Percentiles rank a stretch among this genome's conserved stretches.
phyloP scores from a whole-genome alignment of 1,140 invertebrate genomes.

The Drosophila miranda region DNA sequence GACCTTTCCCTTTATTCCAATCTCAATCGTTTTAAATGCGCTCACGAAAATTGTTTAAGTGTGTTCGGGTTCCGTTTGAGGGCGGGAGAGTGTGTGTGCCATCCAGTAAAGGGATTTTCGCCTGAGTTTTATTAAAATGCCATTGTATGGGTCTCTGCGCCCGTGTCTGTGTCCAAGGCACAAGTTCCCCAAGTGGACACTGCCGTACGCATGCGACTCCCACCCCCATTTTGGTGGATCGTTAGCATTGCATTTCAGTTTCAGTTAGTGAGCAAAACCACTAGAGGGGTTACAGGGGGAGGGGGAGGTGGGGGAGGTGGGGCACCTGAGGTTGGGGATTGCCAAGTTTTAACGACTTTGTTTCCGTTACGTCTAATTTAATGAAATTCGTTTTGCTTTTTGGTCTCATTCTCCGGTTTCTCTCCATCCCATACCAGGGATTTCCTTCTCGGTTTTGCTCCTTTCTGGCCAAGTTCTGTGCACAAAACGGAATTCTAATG shows the following conservation, averaged over 20 bases:
- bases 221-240: slow-evolving; percentile 44
- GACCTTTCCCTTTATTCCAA: background rate
- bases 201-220: slow-evolving; percentile 33
- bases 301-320: slow-evolving; percentile 1
- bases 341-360: slow-evolving; percentile 80
- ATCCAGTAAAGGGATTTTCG: slow-evolving; percentile 62
- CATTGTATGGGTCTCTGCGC: slow-evolving; percentile 31
- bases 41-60: slow-evolving; percentile 67
- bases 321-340: slow-evolving; percentile 28
- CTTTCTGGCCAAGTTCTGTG: slow-evolving; percentile 59
- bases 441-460: slow-evolving; percentile 24
- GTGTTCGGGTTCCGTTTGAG: background rate
- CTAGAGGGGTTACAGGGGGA: background rate
- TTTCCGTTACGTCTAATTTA: slow-evolving; percentile 81
- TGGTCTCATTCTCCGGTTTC: slow-evolving; percentile 29
- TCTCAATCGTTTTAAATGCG: slow-evolving; percentile 41
- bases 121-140: slow-evolving; percentile 73
- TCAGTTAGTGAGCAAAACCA: slow-evolving; percentile 11
- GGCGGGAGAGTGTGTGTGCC: slow-evolving; percentile 9
- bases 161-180: slow-evolving; percentile 29
- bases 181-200: slow-evolving; percentile 63
- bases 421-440: background rate
- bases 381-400: slow-evolving; percentile 78
- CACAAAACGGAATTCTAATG: slow-evolving; percentile 76
- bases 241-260: slow-evolving; percentile 49